Base-by-base conservation (phyloP, 2,797 vertebrate species). In the Thalassophryne amazonica region DNA sequence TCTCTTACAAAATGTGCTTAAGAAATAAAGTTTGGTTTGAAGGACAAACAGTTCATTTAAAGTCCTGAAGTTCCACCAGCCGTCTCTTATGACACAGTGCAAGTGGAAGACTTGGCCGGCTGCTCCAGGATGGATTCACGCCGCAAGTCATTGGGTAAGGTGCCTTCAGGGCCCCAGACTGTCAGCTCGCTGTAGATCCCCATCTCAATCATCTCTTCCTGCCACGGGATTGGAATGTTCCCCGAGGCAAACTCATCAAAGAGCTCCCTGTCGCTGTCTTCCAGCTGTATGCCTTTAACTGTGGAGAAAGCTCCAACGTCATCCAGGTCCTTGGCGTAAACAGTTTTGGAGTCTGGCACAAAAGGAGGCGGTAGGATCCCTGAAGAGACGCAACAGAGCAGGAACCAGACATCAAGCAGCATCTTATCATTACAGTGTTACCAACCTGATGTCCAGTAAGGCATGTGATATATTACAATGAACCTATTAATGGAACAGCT, bases 161-260 rank as follows among this genome's bases (percentile, higher is more conserved):
- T 21, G 2, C 88, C 88, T 0, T 70, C 61, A 0, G 79, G 49
- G 4, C 87, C 90, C 92, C 92, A 94, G 13, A 91, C 64, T 0
- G 90, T 93, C 30, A 95, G 81, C 79, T 94, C 92, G 0, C 79
- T 75, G 2, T 90, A 96, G 47, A 95, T 38, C n/a, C 93, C 90
- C 0, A 52, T 93, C 63, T 94, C 93, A 0, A 95, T 92, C 92
- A 95, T 95, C 80, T 95, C 94, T 66, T 95, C 93, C 81, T 96
- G 94, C 94, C 93, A 95, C 2, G 93, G 93, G 36, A 95, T 90
- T 65, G 92, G 14, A 56, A 95, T 91, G 77, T 89, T 94, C 69
- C 94, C 93, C 0, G 92, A 88, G 31, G 93, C 89, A 2, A 95
- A 95, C 48, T 93, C 93, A 2, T 90, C 70, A 33, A 84, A 95